Evolutionary conservation across 2,888 invertebrate species (phyloP).

Genomic region (Ommatoiulus sabulosus): DNA sequence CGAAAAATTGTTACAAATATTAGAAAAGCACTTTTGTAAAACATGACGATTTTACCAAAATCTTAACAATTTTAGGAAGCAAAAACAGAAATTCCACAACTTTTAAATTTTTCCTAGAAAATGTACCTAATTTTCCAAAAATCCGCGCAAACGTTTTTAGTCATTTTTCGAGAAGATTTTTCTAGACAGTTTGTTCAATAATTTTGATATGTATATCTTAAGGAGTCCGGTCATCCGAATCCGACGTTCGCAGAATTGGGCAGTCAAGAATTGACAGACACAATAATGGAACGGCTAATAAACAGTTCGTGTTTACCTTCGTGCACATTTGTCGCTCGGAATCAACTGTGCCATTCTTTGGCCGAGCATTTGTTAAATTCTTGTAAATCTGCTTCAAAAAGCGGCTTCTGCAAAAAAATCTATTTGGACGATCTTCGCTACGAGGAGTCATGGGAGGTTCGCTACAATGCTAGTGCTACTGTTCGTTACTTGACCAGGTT

Average conservation of each 20-base stretch:
- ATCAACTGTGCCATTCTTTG: background rate
- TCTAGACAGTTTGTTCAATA: no score
- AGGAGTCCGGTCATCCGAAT: background rate
- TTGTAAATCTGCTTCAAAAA: no score
- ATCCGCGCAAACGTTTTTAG: background rate
- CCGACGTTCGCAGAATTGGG: background rate
- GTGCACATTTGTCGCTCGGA: background rate
- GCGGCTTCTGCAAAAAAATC: background rate
- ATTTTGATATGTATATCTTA: no score
- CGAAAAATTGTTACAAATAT: no score
- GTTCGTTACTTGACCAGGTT: background rate
- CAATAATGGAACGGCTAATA: background rate
- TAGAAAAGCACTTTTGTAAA: no score
- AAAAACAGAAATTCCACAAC: no score
- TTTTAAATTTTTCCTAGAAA: no score
- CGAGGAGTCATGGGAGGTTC: background rate
- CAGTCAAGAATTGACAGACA: background rate
- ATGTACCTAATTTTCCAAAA: no score
- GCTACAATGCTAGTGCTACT: background rate
- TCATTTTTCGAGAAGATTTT: no score
- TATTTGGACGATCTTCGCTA: conserved; percentile 22
- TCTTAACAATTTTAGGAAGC: no score
- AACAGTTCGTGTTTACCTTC: background rate
- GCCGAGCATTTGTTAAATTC: background rate
- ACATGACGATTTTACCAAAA: no score